Evolutionary conservation across 2,888 invertebrate species (phyloP), one percentile per base, ranked within the genome.

Genomic region (Heliconius charithonia): DNA sequence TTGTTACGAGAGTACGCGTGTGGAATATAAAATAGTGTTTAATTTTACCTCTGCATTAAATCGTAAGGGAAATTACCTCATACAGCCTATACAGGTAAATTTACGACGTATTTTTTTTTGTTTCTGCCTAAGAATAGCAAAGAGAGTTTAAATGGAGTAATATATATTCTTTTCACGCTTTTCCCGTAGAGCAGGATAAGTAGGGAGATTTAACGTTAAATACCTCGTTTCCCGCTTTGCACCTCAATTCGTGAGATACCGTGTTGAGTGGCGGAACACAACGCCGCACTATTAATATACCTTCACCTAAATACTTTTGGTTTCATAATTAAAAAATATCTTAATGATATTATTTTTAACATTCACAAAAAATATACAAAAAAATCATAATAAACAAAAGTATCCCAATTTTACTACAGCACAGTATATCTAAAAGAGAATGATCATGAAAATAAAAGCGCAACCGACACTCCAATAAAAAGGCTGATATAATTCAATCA

Each of bases 21-120:
- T 85, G 80, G 89, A 90, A 90, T 91, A 88, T 87, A 87, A 86
- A 89, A 85, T 88, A 84, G 85, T 84, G 83, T 83, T 86, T 87
- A 86, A 87, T 87, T 89, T 86, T 81, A 84, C 80, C 81, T 79
- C 74, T 45, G 79, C 75, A 82, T 84, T 84, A 85, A 85, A 86
- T 85, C 85, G 56, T 76, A 62, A 83, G 79, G 82, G 82, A 83
- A 85, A 87, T 85, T 85, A 84, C 83, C 83, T 85, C 82, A 84
- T 84, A 79, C 81, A 65, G 80, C 69, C 71, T 77, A 59, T 59
- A 59, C 59, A 71, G 76, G 80, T 78, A 76, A 65, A 67, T 67
- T 79, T 77, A 79, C 72, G 73, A 69, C 70, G 62, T 77, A 59
- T 59, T 12, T 59, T 51, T 51, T 51, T 59, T n/a, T 59, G 1